Evolutionary conservation across 2,888 invertebrate genomes (phyloP).

Genomic region (Rhagium mordax): DNA sequence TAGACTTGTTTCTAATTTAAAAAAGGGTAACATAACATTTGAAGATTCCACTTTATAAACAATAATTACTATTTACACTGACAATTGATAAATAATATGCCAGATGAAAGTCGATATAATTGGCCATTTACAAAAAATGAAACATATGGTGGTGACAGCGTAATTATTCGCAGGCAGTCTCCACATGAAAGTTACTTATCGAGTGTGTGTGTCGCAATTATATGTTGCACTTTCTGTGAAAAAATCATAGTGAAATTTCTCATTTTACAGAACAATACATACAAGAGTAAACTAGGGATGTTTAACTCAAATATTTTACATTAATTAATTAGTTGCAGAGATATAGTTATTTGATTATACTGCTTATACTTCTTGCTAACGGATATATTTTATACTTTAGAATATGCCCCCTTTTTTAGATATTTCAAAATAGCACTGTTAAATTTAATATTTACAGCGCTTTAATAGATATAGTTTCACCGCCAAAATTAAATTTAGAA

Average conservation of each 20-base stretch:
- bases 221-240: constrained; percentile 20
- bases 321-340: background rate
- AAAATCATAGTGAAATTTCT: constrained; percentile 44
- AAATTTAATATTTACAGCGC: too few relatives aligned
- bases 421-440: too few relatives aligned
- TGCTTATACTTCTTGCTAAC: background rate
- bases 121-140: constrained; percentile 18
- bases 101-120: background rate
- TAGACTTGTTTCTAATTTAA: too few relatives aligned
- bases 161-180: constrained; percentile 34
- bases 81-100: background rate
- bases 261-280: constrained; percentile 43
- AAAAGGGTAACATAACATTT: background rate
- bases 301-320: background rate
- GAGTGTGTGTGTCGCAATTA: constrained; percentile 47
- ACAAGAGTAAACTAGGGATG: constrained; percentile 27
- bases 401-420: background rate
- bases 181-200: constrained; percentile 43
- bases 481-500: background rate
- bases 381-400: background rate
- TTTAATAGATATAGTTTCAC: too few relatives aligned
- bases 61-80: background rate
- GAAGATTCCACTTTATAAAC: background rate
- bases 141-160: constrained; percentile 36
- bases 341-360: background rate